phyloP scores from a whole-genome alignment of 2,888 invertebrate species.

The Lamellibrachia columna region DNA sequence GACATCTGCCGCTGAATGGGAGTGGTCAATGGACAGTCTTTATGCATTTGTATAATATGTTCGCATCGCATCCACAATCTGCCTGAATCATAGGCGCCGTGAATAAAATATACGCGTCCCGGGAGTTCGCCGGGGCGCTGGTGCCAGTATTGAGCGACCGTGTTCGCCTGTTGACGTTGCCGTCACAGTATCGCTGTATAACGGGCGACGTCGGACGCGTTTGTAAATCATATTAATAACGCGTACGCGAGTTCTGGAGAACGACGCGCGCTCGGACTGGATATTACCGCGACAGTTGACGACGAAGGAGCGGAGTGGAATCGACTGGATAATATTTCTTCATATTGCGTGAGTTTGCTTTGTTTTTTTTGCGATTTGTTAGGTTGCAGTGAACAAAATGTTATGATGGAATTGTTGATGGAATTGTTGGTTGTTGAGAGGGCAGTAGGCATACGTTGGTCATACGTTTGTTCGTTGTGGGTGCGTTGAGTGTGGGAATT shows the following conservation, averaged over 20 bases:
- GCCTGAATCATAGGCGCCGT: slow-evolving; percentile 16
- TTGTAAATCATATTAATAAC: neutral
- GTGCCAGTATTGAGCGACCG: neutral
- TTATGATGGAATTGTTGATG: neutral
- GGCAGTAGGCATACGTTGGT: neutral
- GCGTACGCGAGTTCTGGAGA: neutral
- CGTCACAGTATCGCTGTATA: neutral
- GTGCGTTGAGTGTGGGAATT: neutral
- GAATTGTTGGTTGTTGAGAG: neutral
- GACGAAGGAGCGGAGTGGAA: neutral
- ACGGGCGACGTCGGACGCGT: neutral
- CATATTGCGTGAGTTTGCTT: neutral
- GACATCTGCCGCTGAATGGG: neutral
- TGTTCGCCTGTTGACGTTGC: neutral
- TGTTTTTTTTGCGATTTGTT: neutral
- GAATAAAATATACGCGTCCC: slow-evolving; percentile 7
- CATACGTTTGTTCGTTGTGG: neutral
- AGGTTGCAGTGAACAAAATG: neutral
- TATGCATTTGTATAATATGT: slow-evolving; percentile 16
- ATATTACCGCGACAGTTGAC: neutral
- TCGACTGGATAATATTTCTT: slow-evolving; percentile 1
- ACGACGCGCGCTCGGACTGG: neutral
- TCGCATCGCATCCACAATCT: slow-evolving; percentile 11
- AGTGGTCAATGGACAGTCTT: neutral
- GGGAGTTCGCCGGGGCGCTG: neutral